Evolutionary conservation across 1,140 invertebrate genomes (phyloP).

Genomic region (Drosophila asahinai): DNA sequence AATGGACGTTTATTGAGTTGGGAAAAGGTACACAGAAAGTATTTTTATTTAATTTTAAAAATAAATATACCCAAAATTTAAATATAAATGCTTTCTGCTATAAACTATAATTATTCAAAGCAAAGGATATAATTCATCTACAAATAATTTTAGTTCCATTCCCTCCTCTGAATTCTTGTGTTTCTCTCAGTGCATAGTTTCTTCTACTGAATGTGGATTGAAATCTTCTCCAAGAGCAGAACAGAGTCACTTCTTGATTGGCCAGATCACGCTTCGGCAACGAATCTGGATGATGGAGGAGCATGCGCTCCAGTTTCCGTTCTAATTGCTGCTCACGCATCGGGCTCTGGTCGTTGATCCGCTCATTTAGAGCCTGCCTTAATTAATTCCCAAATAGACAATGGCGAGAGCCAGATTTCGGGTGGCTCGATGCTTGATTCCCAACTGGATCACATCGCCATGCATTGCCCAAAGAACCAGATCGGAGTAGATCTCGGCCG

Average conservation of each 20-base stretch:
- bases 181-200: conserved; percentile 8
- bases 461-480: conserved; percentile 51
- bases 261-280: conserved; percentile 11
- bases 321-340: conserved; percentile 71
- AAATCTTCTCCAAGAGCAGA: not conserved
- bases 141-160: too few relatives aligned
- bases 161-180: too few relatives aligned
- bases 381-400: conserved; percentile 72
- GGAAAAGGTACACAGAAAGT: conserved; percentile 7
- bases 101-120: too few relatives aligned
- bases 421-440: not conserved
- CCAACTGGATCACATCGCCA: conserved; percentile 54
- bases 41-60: not conserved
- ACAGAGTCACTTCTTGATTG: conserved; percentile 9
- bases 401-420: conserved; percentile 14
- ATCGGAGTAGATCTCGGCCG: conserved; percentile 27
- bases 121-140: too few relatives aligned
- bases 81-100: too few relatives aligned
- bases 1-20: conserved; percentile 43
- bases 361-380: conserved; percentile 66
- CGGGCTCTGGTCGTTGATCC: conserved; percentile 48
- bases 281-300: conserved; percentile 19
- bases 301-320: conserved; percentile 51
- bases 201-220: not conserved
- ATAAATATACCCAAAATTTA: not conserved